Evolutionary conservation across 2,113 vertebrate genomes (phyloP).

Genomic region (Grammomys surdaster): DNA sequence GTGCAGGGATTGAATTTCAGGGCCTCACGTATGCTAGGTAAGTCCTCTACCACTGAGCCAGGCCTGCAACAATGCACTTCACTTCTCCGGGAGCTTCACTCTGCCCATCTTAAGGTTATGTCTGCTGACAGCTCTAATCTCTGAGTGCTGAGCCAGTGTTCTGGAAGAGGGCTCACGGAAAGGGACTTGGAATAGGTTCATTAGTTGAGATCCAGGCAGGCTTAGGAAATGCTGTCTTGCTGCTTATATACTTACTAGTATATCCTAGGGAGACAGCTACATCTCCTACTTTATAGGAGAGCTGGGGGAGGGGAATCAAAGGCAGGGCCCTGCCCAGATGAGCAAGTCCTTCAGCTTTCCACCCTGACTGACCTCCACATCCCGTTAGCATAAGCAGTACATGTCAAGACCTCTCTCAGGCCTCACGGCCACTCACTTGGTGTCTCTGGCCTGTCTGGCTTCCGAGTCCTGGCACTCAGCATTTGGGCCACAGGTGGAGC

Average conservation of each 20-base stretch:
- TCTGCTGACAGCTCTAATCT: neutral
- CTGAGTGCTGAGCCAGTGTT: neutral
- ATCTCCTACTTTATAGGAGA: neutral
- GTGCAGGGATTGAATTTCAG: neutral
- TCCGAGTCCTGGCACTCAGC: conserved; percentile 44
- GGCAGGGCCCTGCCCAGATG: neutral
- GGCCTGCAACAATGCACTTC: neutral
- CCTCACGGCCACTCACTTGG: conserved; percentile 88
- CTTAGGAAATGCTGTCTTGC: neutral
- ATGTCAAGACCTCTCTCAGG: neutral
- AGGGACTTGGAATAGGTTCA: neutral
- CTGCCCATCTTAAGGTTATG: neutral
- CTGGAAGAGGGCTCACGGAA: neutral
- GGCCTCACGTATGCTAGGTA: neutral
- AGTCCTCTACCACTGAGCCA: neutral
- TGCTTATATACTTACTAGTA: neutral
- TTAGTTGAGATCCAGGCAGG: neutral
- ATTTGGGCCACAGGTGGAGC: conserved; percentile 86
- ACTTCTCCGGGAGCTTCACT: neutral
- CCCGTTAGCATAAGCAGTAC: neutral
- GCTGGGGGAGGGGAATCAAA: neutral
- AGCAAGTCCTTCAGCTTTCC: neutral
- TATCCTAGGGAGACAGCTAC: neutral
- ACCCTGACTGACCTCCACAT: neutral
- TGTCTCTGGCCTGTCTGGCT: conserved; percentile 82